phyloP scores from a whole-genome alignment of 2,797 vertebrate genomes.

The Pteropus rufus region DNA sequence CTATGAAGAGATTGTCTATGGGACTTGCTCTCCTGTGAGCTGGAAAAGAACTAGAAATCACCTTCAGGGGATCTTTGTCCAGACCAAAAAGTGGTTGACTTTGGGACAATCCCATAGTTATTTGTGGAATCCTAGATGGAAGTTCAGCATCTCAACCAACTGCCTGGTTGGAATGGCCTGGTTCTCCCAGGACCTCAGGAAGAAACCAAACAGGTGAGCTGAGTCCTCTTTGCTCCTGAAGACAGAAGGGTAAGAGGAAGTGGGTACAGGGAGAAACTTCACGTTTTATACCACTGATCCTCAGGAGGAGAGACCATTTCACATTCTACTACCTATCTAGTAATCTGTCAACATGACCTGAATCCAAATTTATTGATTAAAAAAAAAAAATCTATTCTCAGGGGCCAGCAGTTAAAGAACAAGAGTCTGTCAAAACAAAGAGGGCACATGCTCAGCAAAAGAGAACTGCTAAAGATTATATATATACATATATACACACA shows the following conservation, averaged over 20 bases:
- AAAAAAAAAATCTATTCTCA: background rate
- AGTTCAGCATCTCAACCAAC: background rate
- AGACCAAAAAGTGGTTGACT: background rate
- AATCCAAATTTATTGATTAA: background rate
- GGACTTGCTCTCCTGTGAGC: background rate
- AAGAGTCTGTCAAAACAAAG: background rate
- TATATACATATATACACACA: background rate
- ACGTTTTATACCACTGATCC: background rate
- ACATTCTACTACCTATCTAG: background rate
- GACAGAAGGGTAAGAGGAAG: background rate
- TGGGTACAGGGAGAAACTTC: rapidly evolving
- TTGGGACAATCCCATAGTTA: background rate
- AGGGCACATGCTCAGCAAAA: background rate
- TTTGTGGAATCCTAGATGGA: background rate
- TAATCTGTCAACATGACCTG: background rate
- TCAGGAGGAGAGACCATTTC: background rate
- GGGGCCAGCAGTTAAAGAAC: background rate
- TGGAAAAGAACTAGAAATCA: background rate
- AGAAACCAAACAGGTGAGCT: background rate
- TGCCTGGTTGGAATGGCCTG: background rate
- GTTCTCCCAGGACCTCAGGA: background rate
- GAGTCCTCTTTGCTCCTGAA: background rate
- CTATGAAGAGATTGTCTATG: background rate
- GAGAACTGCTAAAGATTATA: background rate
- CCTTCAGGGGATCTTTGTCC: background rate